Conservation (phyloP, 2,888 invertebrate genomes). For the Chrysolina oricalcia region DNA sequence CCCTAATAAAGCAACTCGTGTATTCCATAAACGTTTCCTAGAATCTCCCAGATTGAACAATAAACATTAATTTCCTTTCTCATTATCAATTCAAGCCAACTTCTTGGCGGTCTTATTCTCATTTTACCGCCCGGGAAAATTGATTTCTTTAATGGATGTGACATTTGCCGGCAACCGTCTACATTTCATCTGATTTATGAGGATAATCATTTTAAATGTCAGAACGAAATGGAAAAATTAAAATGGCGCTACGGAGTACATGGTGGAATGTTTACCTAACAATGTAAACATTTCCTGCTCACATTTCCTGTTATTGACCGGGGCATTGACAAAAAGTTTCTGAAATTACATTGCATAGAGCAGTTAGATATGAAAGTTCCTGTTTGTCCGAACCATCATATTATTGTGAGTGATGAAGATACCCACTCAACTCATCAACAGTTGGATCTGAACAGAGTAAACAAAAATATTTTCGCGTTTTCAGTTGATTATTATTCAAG, state of each 20-base stretch:
- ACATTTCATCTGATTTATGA: conserved; percentile 20
- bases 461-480: conserved; percentile 3
- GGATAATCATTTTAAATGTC: conserved; percentile 24
- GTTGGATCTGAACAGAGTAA: conserved; percentile 4
- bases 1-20: too few relatives aligned
- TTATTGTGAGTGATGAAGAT: not conserved
- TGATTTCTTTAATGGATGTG: conserved; percentile 27
- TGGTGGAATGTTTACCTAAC: not conserved
- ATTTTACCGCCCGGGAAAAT: not conserved
- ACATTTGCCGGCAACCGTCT: conserved; percentile 14
- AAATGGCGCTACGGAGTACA: not conserved
- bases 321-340: not conserved
- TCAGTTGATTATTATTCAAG: not conserved
- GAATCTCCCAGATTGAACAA: not conserved
- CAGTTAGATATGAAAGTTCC: conserved; percentile 18
- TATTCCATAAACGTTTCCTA: too few relatives aligned
- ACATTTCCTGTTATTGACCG: conserved; percentile 24
- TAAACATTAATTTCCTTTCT: not conserved
- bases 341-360: conserved; percentile 7
- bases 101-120: not conserved
- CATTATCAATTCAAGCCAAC: not conserved
- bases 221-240: not conserved
- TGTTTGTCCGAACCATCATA: conserved; percentile 3
- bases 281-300: conserved; percentile 1
- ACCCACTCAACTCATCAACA: not conserved